Percentiles rank a stretch among this genome's conserved stretches.
Conservation (phyloP, 2,113 vertebrate species). For the Campylorhamphus procurvoides region DNA sequence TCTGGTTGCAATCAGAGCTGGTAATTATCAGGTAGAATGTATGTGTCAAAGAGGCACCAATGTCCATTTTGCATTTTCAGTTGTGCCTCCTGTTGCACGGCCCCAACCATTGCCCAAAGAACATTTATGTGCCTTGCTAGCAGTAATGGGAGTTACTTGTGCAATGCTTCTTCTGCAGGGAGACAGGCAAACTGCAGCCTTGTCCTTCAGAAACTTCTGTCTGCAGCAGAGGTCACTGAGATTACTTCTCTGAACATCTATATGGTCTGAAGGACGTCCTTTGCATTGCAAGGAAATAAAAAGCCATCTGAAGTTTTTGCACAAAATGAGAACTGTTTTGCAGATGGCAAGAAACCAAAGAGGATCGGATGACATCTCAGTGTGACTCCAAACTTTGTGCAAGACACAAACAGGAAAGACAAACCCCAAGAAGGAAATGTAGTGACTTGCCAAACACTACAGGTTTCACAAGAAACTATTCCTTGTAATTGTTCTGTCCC, state of each 20-base stretch:
- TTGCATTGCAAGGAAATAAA: not conserved
- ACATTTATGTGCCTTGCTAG: not conserved
- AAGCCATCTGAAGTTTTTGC: not conserved
- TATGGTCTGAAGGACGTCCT: not conserved
- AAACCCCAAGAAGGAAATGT: not conserved
- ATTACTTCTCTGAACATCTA: not conserved
- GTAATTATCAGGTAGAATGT: not conserved
- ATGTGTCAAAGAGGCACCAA: not conserved
- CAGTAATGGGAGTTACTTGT: not conserved
- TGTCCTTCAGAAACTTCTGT: not conserved
- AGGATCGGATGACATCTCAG: not conserved
- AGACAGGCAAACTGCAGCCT: not conserved
- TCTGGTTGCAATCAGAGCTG: not conserved
- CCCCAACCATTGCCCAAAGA: not conserved
- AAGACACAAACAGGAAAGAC: not conserved
- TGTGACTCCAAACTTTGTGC: not conserved
- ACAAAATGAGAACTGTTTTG: not conserved
- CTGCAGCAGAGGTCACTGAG: not conserved
- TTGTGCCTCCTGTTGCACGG: not conserved
- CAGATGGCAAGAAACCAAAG: not conserved
- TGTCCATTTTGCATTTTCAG: not conserved
- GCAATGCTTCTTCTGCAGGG: not conserved
- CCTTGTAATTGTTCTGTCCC: not conserved
- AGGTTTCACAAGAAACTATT: not conserved
- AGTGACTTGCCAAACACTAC: not conserved